A percentile compares a stretch with the other conserved stretches of the same genome.
Evolutionary conservation across 2,797 vertebrate species (phyloP).

Genomic region (Botia kubotai): DNA sequence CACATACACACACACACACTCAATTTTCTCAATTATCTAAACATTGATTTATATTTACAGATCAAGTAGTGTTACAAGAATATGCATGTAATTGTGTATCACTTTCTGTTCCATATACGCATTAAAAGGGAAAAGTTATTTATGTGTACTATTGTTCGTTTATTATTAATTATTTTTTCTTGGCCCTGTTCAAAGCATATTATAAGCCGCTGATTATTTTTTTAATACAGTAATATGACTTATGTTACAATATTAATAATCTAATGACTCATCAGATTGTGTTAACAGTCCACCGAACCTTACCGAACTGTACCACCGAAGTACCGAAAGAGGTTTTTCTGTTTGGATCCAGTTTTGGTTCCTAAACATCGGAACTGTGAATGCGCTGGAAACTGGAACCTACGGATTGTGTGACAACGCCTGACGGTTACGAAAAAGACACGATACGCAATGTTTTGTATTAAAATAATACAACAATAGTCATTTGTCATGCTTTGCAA

Average conservation of each 20-base stretch:
- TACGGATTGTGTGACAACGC: neutral
- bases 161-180: neutral
- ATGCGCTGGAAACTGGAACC: neutral
- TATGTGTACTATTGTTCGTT: neutral
- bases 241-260: neutral
- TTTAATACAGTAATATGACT: neutral
- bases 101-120: neutral
- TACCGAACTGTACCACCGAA: too few relatives aligned
- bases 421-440: neutral
- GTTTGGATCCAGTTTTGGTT: neutral
- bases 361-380: neutral
- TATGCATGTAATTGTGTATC: neutral
- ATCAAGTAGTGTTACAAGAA: neutral
- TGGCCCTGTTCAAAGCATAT: neutral
- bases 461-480: neutral
- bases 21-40: too few relatives aligned
- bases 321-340: neutral
- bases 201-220: neutral
- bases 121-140: neutral
- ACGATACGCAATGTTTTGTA: neutral
- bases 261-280: neutral
- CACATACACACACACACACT: too few relatives aligned
- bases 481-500: neutral
- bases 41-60: too few relatives aligned
- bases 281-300: too few relatives aligned